These are phyloP conservation scores for Falco berigora DNA, from an alignment of 2,797 vertebrate species.

Conservation along the genomic window DNA sequence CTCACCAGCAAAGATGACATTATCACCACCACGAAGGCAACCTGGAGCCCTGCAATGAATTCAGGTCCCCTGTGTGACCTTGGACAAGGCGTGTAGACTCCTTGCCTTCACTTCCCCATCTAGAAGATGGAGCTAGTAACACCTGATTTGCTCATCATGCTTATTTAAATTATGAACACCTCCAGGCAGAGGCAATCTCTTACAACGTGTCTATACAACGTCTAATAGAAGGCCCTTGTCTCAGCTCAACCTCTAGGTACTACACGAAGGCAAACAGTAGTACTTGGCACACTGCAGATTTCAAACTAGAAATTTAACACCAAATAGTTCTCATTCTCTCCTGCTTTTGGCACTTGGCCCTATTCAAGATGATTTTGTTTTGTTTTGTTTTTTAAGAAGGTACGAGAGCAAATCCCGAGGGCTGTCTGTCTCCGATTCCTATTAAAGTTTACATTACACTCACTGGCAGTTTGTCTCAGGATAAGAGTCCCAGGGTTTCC, in stretches of 20 bases:
- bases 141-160: neutral
- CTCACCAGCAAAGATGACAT: neutral
- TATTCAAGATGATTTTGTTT: neutral
- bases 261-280: neutral
- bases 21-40: neutral
- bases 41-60: neutral
- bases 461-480: neutral
- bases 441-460: neutral
- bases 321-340: slow-evolving; percentile 13
- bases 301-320: slow-evolving; percentile 11
- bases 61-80: neutral
- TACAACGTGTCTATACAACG: neutral
- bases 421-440: neutral
- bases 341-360: neutral
- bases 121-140: neutral
- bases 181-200: slow-evolving; percentile 3
- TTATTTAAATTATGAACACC: neutral
- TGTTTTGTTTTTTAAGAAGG: neutral
- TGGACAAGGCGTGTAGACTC: neutral
- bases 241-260: neutral
- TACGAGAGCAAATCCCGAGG: neutral
- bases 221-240: neutral
- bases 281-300: neutral
- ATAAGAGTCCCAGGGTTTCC: neutral
- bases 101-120: neutral